phyloP scores from a whole-genome alignment of 2,113 vertebrate species.

The Otis tarda region DNA sequence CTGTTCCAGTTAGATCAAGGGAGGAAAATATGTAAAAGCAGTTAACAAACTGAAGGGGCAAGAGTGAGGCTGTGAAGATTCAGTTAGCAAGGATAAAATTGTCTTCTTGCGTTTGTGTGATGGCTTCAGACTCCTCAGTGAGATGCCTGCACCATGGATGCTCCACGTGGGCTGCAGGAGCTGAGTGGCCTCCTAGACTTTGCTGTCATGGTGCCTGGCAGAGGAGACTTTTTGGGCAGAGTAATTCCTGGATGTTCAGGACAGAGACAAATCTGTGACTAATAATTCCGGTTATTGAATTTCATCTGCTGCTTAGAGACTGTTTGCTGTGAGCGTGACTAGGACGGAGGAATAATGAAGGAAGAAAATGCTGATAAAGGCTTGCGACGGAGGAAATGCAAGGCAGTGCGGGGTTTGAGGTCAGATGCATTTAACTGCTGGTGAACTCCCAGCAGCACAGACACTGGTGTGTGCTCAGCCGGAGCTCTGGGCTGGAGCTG shows the following conservation, averaged over 20 bases:
- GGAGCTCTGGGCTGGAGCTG: background rate
- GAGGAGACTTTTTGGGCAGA: constrained; percentile 8
- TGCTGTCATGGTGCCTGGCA: background rate
- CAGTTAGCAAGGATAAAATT: background rate
- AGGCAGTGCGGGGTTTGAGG: background rate
- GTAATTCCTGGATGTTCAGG: background rate
- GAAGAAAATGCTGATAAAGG: background rate
- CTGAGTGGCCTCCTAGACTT: background rate
- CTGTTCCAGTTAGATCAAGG: background rate
- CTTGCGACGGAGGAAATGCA: background rate
- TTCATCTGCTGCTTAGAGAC: background rate
- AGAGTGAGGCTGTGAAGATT: background rate
- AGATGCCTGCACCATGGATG: background rate
- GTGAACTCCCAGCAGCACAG: background rate
- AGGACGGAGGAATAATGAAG: background rate
- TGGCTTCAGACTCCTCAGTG: background rate
- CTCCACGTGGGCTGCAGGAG: background rate
- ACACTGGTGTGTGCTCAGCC: background rate
- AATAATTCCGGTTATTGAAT: background rate
- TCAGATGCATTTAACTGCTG: background rate
- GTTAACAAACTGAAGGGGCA: background rate
- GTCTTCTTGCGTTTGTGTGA: background rate
- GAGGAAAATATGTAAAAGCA: background rate
- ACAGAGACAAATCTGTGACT: background rate
- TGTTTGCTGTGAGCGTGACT: background rate